Evolutionary conservation across 2,888 invertebrate genomes (phyloP).

Genomic region (Drosophila affinis): DNA sequence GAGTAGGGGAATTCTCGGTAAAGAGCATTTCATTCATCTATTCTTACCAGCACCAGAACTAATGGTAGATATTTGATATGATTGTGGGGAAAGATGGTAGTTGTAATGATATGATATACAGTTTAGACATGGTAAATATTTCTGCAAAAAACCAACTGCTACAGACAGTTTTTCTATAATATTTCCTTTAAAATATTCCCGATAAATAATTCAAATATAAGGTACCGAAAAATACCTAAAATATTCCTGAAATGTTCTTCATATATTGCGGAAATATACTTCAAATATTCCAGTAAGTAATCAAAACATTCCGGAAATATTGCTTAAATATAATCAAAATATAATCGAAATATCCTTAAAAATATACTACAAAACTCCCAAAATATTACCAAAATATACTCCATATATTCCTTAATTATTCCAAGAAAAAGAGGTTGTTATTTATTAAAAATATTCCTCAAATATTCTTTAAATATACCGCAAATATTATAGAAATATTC

Average conservation of each 20-base stretch:
- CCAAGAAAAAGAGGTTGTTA: too few species aligned
- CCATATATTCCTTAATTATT: too few species aligned
- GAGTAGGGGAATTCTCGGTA: background rate
- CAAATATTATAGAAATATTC: background rate
- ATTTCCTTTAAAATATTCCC: background rate
- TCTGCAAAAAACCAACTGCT: background rate
- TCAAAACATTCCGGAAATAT: too few species aligned
- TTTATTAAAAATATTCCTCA: too few species aligned
- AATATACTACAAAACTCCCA: too few species aligned
- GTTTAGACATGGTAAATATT: background rate
- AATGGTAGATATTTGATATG: background rate
- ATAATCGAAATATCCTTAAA: background rate
- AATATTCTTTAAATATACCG: too few species aligned
- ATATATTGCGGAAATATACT: too few species aligned
- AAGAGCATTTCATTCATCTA: background rate
- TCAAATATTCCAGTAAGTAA: too few species aligned
- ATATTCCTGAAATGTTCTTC: too few species aligned
- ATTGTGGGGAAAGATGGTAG: background rate
- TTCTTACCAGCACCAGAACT: background rate
- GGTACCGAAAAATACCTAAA: background rate
- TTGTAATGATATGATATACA: background rate
- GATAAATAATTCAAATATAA: background rate
- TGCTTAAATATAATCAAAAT: too few species aligned
- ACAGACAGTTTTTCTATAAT: background rate
- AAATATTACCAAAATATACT: too few species aligned